Evolutionary conservation across 2,888 invertebrate species (phyloP), one percentile per base, ranked within the genome.

Genomic region (Andrena dorsata): DNA sequence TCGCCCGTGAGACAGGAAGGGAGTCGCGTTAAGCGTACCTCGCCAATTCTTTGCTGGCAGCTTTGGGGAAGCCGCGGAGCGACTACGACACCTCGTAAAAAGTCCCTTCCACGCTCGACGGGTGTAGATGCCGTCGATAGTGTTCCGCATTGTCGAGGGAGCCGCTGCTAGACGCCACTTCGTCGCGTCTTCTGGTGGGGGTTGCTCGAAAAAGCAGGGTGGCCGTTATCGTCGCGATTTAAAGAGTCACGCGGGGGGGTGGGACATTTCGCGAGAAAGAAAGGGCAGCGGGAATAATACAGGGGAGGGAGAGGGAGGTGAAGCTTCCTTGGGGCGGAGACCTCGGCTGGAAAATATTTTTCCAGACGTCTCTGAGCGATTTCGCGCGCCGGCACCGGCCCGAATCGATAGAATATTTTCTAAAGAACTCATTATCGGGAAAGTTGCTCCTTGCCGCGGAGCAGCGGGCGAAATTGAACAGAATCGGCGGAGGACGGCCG

Each of bases 351-450:
- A 91, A 92, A 92, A 90, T 91, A 91, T 91, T 91, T 90, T 90
- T 86, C 90, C 88, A 87, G 86, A 77, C 86, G 80, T 71, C 83
- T 74, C 78, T 80, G 86, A 91, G 89, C 90, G 88, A 90, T 90
- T 16, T 90, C 91, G 82, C 86, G 68, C 83, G 86, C 76, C 86
- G 86, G 51, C 20, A 51, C 7, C 86, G 87, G 60, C 76, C 82
- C 69, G 32, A 78, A 83, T 69, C 86, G 86, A 91, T 89, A 87
- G 90, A 90, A 91, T 89, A 80, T 91, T 91, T 90, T 92, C 90
- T 90, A 90, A 90, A 90, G 90, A 91, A 91, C 92, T 92, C 92
- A 92, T 92, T 92, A 92, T 91, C 87, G 92, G 89, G 82, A 88
- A 92, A 90, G 90, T 91, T 89, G 84, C 81, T 71, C 66, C 71